Evolutionary conservation across 2,797 vertebrate genomes (phyloP), one percentile per base, ranked within the genome.

Genomic region (Petrocephalus schoutedeni): DNA sequence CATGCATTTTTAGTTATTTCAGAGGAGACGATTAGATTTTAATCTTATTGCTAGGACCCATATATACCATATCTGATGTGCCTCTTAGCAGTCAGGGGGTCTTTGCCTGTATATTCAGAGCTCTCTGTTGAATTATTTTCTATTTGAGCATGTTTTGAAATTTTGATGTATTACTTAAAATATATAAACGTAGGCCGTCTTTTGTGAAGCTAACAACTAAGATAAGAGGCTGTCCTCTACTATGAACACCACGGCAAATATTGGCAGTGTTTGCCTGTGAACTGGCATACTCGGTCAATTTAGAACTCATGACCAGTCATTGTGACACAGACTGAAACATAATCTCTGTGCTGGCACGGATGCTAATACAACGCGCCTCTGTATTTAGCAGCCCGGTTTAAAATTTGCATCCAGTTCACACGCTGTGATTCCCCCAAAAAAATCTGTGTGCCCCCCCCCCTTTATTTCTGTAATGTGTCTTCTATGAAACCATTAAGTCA

Each of bases 331-430:
- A 85, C 53, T 85, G 83, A 85, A 85, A 85, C 51, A 54, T 23
- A 23, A 85, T 84, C 21, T 45, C 74, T 45, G 14, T 16, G 16
- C 36, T 80, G 36, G 8, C 58, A n/a, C 41, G 32, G 4, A 28
- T 54, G 83, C 53, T 28, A 23, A 0, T 36, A 56, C 53, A 54
- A 57, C 8, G 53, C 10, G 83, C 32, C 83, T 85, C 83, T 85
- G 53, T 85, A 57, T 85, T 84, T 84, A 28, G 28, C 28, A 85
- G 12, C 74, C 7, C 16, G 45, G 74, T 49, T 80, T 80, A 45
- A 80, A 49, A 80, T 85, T 28, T 85, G 83, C 53, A 23, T 85
- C n/a, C 83, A 85, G 83, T 56, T 57, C 83, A 85, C 12, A 28
- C 54, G 3, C 21, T 32, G 54, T 36, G 23, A 23, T 51, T 54